Base-by-base conservation (phyloP, 2,113 vertebrate species). In the Xyrauchen texanus region DNA sequence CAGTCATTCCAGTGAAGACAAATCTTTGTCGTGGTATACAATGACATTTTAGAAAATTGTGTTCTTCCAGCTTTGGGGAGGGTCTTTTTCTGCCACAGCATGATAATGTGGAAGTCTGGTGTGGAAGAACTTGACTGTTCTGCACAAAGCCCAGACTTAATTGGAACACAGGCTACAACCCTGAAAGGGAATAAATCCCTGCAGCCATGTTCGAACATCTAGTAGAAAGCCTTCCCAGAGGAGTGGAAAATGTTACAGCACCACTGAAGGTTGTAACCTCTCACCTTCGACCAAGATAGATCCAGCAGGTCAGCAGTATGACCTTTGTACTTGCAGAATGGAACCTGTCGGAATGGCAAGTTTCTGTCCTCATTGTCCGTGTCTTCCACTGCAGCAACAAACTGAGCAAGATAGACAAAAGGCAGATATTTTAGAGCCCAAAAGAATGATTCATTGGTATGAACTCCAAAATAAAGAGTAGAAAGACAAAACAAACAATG, bases 211-310 rank as follows among this genome's bases (percentile, higher is more conserved):
- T 34, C 21, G 21, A 34, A 34, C 21, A 34, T 34, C 21, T 34
- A 34, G 21, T 34, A 1, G 21, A 34, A 34, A 34, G 21, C 21
- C 21, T 34, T 34, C 21, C 21, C 55, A 58, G 55, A 58, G 13
- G 13, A n/a, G 13, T 42, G 7, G 10, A 21, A 13, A 52, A 1
- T 34, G 21, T 34, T 34, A 34, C 21, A 34, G 21, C 21, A 34
- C 21, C 21, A 34, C 67, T 42, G 16, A 67, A 21, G 21, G n/a
- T 1, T 16, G 3, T 52, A 45, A 52, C 76, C 58, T 52, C 91
- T 92, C 90, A 99, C 98, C 92, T 99, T 99, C 68, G 98, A 99
- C 98, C 98, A 99, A n/a, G 97, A 99, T 80, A 99, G 92, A 90
- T 99, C 98, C 78, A 99, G 91, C 34, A 99, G 94, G 87, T 99